Evolutionary conservation across 2,797 vertebrate species (phyloP).

Genomic region (Spondyliosoma cantharus): DNA sequence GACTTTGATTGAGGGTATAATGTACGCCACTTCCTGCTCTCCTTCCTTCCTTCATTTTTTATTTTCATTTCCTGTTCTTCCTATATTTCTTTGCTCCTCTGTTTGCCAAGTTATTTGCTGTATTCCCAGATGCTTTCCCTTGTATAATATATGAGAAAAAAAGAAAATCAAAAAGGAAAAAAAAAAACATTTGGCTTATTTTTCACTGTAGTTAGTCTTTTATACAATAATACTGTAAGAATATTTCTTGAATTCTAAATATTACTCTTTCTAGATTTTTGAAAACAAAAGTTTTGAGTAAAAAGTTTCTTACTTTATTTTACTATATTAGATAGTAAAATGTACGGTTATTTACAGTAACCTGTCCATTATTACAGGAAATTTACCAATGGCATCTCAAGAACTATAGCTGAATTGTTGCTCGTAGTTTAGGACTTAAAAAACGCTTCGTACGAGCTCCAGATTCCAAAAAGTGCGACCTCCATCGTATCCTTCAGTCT

Average conservation of each 20-base stretch:
- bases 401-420: conserved; percentile 92
- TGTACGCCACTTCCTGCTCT: conserved; percentile 88
- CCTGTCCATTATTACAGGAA: conserved; percentile 96
- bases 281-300: conserved; percentile 99
- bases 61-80: conserved; percentile 48
- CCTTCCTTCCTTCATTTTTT: conserved; percentile 62
- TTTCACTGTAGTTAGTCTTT: conserved; percentile 99
- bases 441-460: conserved; percentile 90
- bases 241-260: conserved; percentile 99
- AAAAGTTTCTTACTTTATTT: conserved; percentile 99
- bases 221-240: conserved; percentile 99
- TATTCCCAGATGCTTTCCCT: conserved; percentile 97
- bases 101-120: conserved; percentile 97
- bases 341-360: conserved; percentile 99
- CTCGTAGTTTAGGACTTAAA: conserved; percentile 90
- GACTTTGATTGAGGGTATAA: conserved; percentile 87
- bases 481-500: conserved; percentile 91
- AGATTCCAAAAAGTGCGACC: conserved; percentile 90
- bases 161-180: conserved; percentile 83
- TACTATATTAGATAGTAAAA: conserved; percentile 99
- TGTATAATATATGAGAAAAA: conserved; percentile 93
- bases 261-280: conserved; percentile 99
- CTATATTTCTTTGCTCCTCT: conserved; percentile 87
- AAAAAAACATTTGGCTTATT: conserved; percentile 99
- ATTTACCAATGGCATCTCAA: conserved; percentile 94